These are phyloP conservation scores for Mellivora capensis DNA, from an alignment of 2,113 vertebrate species.

Conservation along the genomic window DNA sequence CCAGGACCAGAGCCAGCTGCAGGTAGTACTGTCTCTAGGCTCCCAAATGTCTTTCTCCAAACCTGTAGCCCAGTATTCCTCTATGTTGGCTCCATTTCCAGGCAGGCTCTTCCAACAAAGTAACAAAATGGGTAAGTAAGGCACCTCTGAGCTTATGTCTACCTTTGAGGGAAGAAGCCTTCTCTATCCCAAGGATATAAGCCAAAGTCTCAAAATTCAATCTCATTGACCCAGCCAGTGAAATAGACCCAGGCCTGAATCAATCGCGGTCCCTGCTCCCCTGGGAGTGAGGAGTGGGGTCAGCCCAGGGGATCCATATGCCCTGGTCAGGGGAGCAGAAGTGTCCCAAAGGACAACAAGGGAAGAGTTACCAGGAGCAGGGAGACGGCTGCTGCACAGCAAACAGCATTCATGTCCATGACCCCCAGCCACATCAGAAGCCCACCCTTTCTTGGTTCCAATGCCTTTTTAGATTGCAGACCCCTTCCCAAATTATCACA, in stretches of 20 bases:
- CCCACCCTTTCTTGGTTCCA: neutral
- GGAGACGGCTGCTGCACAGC: neutral
- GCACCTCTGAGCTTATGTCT: neutral
- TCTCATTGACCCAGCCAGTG: neutral
- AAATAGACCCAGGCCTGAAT: neutral
- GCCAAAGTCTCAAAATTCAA: neutral
- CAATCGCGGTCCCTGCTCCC: neutral
- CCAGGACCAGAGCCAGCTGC: neutral
- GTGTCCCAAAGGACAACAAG: neutral
- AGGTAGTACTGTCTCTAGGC: neutral
- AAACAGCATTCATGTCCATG: neutral
- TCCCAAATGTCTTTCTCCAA: neutral
- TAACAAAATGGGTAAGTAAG: neutral
- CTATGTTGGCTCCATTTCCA: neutral
- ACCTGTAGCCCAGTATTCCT: neutral
- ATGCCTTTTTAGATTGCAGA: neutral
- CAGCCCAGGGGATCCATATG: neutral
- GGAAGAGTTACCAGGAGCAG: neutral
- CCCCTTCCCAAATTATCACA: neutral
- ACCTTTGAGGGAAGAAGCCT: neutral
- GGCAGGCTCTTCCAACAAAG: neutral
- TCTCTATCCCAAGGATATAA: neutral
- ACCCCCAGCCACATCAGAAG: neutral
- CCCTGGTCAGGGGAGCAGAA: too few relatives aligned
- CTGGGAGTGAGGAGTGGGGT: neutral